Evolutionary conservation across 1,140 invertebrate genomes (phyloP).

Genomic region (Neodiprion virginianus): DNA sequence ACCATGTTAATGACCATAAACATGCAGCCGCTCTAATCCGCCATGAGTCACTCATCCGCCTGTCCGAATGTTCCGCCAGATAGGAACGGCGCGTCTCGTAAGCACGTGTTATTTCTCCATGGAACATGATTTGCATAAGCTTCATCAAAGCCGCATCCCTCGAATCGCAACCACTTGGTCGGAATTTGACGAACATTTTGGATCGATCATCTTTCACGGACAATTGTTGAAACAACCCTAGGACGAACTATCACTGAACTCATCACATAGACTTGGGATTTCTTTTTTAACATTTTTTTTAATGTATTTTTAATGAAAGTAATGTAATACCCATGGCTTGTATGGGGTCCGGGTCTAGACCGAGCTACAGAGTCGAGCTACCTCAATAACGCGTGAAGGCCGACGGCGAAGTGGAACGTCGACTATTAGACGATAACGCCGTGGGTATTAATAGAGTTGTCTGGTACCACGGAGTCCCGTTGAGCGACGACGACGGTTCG

Average conservation of each 20-base stretch:
- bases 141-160: too few relatives aligned
- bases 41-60: constrained; percentile 56
- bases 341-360: background rate
- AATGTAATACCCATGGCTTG: background rate
- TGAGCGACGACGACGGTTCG: background rate
- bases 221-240: too few relatives aligned
- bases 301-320: too few relatives aligned
- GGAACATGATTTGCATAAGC: too few relatives aligned
- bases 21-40: constrained; percentile 60
- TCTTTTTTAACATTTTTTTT: too few relatives aligned
- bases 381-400: background rate
- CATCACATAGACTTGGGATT: too few relatives aligned
- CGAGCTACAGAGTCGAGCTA: too few relatives aligned
- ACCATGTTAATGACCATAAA: constrained; percentile 62
- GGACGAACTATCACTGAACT: too few relatives aligned
- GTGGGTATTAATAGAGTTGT: background rate
- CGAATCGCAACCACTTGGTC: too few relatives aligned
- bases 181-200: too few relatives aligned
- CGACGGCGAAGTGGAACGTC: background rate
- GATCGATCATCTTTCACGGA: too few relatives aligned
- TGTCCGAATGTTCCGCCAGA: constrained; percentile 50
- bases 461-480: background rate
- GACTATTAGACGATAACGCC: constrained; percentile 1
- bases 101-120: too few relatives aligned
- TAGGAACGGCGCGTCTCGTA: constrained; percentile 33